Evolutionary conservation across 2,888 invertebrate species (phyloP), one percentile per base, ranked within the genome.

Genomic region (Troides oblongomaculatus): DNA sequence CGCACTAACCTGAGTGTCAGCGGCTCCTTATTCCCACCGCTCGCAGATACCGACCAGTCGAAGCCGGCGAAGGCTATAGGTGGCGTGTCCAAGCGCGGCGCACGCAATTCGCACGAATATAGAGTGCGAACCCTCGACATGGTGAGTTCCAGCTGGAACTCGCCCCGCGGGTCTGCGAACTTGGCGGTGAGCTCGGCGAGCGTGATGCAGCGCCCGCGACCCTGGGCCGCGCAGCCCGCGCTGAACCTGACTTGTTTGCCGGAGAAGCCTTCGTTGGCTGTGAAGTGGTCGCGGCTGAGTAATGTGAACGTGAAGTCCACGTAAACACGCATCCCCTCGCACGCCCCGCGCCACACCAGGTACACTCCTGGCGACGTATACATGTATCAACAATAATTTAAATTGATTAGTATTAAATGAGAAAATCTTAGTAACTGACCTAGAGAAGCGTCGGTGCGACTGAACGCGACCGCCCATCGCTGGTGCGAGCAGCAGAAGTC

Each of bases 401-500:
- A 50, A 17, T 18, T 2, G 6, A 50, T 50, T 50, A 50, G 50
- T 8, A 50, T 12, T 18, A 18, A 30, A 30, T 3, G 30, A 30
- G 30, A 30, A 30, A 30, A 30, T 46, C 2, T 46, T 56, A 8
- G n/a, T 21, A n/a, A 64, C 84, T 76, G n/a, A 91, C 93, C 93
- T 68, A 94, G 86, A 74, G 96, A 95, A 81, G 96, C 95, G 82
- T 96, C 96, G 61, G 95, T 95, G 65, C 96, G 93, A 21, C 95
- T 95, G 87, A 97, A 96, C 58, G 96, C 95, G 76, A 97, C 95
- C 36, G 96, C 96, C 97, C 97, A 97, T 84, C 95, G 94, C 83
- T 97, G 97, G 83, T 96, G 96, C 66, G 96, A 96, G 86, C 96
- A 97, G 74, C 95, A 94, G 87, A 97, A 96, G 85, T 97, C 97